phyloP scores from a whole-genome alignment of 1,140 invertebrate genomes.

The Drosophila serrata region DNA sequence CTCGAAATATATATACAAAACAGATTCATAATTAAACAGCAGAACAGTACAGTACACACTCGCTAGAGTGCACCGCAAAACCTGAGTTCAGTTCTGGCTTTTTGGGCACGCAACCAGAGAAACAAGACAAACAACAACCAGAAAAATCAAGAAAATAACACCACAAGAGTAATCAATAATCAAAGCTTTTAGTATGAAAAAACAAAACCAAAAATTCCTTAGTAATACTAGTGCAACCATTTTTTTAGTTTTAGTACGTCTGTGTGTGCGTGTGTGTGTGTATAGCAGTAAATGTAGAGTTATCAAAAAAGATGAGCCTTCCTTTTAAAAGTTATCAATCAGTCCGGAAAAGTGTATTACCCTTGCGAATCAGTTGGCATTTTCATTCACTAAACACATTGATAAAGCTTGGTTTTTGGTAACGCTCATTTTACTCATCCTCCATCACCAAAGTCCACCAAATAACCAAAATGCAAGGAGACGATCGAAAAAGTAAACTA shows the following conservation, averaged over 20 bases:
- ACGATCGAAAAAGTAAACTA: neutral
- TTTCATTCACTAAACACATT: slow-evolving; percentile 45
- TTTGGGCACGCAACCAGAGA: slow-evolving; percentile 57
- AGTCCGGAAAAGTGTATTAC: neutral
- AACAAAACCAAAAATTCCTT: slow-evolving; percentile 16
- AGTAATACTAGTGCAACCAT: slow-evolving; percentile 47
- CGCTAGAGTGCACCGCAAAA: slow-evolving; percentile 68
- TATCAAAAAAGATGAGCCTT: slow-evolving; percentile 59
- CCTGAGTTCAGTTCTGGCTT: slow-evolving; percentile 68
- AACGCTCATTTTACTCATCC: slow-evolving; percentile 66
- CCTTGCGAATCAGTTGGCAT: slow-evolving; percentile 19
- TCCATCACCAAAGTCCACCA: slow-evolving; percentile 48
- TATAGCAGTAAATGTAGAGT: slow-evolving; percentile 56
- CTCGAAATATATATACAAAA: slow-evolving; percentile 1
- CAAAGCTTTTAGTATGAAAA: slow-evolving; percentile 42
- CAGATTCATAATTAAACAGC: slow-evolving; percentile 18
- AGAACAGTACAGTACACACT: slow-evolving; percentile 49
- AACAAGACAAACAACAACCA: slow-evolving; percentile 42
- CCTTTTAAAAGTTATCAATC: slow-evolving; percentile 10
- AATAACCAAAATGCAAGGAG: slow-evolving; percentile 1
- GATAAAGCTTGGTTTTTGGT: slow-evolving; percentile 50
- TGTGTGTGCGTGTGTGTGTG: slow-evolving; percentile 39
- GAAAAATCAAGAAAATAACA: slow-evolving; percentile 28
- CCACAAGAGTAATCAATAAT: slow-evolving; percentile 44
- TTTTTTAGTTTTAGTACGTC: slow-evolving; percentile 46